Conservation (phyloP, 2,888 invertebrate genomes). For the Pantelozetes paolii region DNA sequence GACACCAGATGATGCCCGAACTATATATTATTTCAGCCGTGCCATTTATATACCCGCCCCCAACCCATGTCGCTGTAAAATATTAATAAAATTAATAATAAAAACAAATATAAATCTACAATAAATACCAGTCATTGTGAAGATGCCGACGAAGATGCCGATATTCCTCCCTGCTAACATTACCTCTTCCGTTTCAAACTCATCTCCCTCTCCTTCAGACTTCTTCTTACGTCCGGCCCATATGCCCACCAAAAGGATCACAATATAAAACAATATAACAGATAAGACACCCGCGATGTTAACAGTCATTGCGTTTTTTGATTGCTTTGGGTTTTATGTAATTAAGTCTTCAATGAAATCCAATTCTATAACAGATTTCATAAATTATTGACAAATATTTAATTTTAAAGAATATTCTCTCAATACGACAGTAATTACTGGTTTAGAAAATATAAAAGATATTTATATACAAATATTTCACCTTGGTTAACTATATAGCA, state of each 20-base stretch:
- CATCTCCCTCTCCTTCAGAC: slow-evolving; percentile 49
- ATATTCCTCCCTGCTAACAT: slow-evolving; percentile 98
- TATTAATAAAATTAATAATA: background rate
- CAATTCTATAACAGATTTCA: too few species aligned
- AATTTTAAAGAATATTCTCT: too few species aligned
- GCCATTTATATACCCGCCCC: slow-evolving; percentile 98
- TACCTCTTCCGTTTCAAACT: slow-evolving; percentile 70
- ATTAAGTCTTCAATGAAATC: too few species aligned
- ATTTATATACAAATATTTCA: too few species aligned
- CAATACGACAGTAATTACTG: too few species aligned
- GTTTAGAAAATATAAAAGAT: too few species aligned
- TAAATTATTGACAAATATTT: background rate
- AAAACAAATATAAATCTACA: background rate
- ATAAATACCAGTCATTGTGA: slow-evolving; percentile 89
- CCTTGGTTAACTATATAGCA: too few species aligned
- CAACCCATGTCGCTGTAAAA: slow-evolving; percentile 95
- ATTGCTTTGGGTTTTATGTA: too few species aligned
- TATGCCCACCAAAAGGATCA: slow-evolving; percentile 91
- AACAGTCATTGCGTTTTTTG: slow-evolving; percentile 62
- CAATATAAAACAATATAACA: slow-evolving; percentile 89
- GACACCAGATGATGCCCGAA: slow-evolving; percentile 89
- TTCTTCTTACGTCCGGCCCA: slow-evolving; percentile 93
- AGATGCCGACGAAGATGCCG: slow-evolving; percentile 88
- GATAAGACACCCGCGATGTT: slow-evolving; percentile 88
- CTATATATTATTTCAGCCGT: slow-evolving; percentile 96